phyloP scores from a whole-genome alignment of 2,888 invertebrate species.

The Hedychridium roseum region DNA sequence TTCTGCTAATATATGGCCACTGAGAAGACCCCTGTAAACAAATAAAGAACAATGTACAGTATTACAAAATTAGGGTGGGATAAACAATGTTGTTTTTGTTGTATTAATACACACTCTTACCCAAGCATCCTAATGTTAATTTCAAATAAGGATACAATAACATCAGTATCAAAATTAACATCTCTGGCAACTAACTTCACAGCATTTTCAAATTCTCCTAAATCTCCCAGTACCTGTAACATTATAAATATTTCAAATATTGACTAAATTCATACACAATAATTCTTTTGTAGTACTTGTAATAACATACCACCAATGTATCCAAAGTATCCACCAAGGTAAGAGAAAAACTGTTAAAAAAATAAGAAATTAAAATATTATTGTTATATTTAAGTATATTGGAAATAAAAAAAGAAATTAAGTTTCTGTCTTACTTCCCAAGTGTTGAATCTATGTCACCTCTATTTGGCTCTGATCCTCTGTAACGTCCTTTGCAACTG shows the following conservation, averaged over 20 bases:
- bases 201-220: constrained; percentile 93
- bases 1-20: constrained; percentile 89
- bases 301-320: constrained; percentile 85
- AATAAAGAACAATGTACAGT: constrained; percentile 13
- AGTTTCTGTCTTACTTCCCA: constrained; percentile 83
- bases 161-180: constrained; percentile 92
- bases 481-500: constrained; percentile 90
- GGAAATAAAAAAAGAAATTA: constrained; percentile 6
- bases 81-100: not conserved
- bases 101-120: no score
- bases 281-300: constrained; percentile 37
- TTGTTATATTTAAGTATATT: constrained; percentile 6
- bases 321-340: constrained; percentile 95
- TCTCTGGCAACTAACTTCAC: constrained; percentile 85
- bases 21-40: constrained; percentile 80
- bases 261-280: constrained; percentile 2
- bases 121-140: constrained; percentile 98
- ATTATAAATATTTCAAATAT: constrained; percentile 2
- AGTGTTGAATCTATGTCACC: constrained; percentile 97
- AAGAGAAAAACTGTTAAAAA: constrained; percentile 87
- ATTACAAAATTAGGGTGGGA: constrained; percentile 5
- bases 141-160: constrained; percentile 97
- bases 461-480: constrained; percentile 88
- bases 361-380: constrained; percentile 15
- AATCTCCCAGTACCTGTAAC: constrained; percentile 81